Base-by-base conservation (phyloP, 2,113 vertebrate genomes). In the Corapipo altera region DNA sequence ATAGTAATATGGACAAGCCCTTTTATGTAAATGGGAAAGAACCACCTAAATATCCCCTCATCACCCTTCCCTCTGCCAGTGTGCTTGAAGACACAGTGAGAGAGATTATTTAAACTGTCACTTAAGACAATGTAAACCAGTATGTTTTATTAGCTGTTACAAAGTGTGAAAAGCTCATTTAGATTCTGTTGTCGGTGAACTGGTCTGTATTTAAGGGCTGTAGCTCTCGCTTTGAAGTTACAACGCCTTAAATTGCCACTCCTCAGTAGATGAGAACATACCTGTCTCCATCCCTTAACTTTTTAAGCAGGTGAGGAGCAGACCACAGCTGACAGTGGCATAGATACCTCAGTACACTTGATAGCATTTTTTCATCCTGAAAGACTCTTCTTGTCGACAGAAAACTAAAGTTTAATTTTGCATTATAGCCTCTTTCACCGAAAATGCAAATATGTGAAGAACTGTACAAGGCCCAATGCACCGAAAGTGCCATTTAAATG, bases 91-190 rank as follows among this genome's bases (percentile, higher is more conserved):
- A 5, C 41, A n/a, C 13, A 15, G n/a, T 8, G 7, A 28, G 57
- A 17, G 52, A 32, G 30, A 8, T 79, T 67, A 20, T 30, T 23
- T 35, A 37, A 80, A 8, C n/a, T 37, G 4, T 8, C 18, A 4
- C 41, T 65, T 1, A 5, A 51, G 37, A 7, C 44, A 17, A 0
- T 5, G 8, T 30, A 4, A 59, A 23, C 6, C 49, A 22, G 2
- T 2, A 4, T 20, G 15, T 27, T 74, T 27, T 46, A 32, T 19
- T 64, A 54, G 69, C 46, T 49, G 19, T 7, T 67, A 66, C 2
- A 4, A 41, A 54, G n/a, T 6, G 44, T 11, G n/a, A 35, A 66
- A 18, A 84, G 27, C 30, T 11, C 44, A 2, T 26, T 28, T n/a
- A 27, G 57, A 6, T 48, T 7, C 11, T 44, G 1, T 4, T 39